Evolutionary conservation across 2,888 invertebrate genomes (phyloP).

Genomic region (Monochamus alternatus): DNA sequence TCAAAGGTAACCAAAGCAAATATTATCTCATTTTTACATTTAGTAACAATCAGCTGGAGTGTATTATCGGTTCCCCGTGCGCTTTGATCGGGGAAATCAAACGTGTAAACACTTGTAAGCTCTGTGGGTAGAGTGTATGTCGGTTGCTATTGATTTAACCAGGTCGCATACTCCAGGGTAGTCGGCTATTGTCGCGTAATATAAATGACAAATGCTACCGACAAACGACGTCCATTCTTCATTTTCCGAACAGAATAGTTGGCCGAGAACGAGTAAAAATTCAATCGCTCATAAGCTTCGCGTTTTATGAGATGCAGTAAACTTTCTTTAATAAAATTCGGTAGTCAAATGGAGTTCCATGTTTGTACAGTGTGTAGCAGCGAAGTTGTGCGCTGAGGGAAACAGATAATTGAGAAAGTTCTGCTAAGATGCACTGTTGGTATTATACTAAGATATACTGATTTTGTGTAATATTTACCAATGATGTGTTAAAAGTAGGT

Average conservation of each 20-base stretch:
- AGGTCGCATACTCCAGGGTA: background rate
- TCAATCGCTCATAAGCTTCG: background rate
- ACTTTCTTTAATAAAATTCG: background rate
- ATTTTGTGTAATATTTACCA: too few relatives aligned
- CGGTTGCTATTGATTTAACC: background rate
- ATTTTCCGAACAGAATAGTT: background rate
- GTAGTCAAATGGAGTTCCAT: background rate
- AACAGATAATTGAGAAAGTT: too few relatives aligned
- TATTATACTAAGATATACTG: too few relatives aligned
- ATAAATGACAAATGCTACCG: conserved; percentile 8
- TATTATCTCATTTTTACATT: too few relatives aligned
- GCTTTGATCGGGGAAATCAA: background rate
- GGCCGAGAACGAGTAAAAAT: background rate
- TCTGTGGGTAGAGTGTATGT: background rate
- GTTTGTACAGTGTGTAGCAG: background rate
- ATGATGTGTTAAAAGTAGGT: too few relatives aligned
- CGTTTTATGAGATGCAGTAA: background rate
- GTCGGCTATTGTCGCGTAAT: conserved; percentile 1
- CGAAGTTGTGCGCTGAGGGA: too few relatives aligned
- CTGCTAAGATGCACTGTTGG: too few relatives aligned
- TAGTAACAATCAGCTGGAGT: too few relatives aligned
- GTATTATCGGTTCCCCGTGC: background rate
- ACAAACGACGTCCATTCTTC: background rate
- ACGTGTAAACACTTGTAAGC: conserved; percentile 11
- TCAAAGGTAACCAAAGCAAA: too few relatives aligned